phyloP scores from a whole-genome alignment of 2,797 vertebrate species.

The Arrhamphus sclerolepis region DNA sequence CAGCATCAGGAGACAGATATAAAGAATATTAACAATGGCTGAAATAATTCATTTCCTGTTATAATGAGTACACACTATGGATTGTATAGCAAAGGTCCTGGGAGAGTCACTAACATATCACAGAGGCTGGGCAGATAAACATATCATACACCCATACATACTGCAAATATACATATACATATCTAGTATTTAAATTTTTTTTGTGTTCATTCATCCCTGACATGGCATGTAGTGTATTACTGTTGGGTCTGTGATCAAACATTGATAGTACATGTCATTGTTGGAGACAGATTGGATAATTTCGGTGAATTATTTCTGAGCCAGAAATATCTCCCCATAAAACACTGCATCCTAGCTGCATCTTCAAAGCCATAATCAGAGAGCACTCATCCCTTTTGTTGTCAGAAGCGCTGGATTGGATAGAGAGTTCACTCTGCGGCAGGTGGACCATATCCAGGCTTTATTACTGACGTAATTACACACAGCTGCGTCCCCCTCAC shows the following conservation, averaged over 20 bases:
- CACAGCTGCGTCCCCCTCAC: constrained; percentile 77
- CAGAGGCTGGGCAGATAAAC: constrained; percentile 15
- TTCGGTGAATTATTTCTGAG: constrained; percentile 54
- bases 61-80: constrained; percentile 10
- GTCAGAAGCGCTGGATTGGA: constrained; percentile 59
- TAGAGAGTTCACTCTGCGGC: constrained; percentile 73
- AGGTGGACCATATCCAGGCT: constrained; percentile 81
- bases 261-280: constrained; percentile 43
- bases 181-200: constrained; percentile 18
- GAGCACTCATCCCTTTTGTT: constrained; percentile 66
- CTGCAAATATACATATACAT: constrained; percentile 17
- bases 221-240: constrained; percentile 25
- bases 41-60: constrained; percentile 32
- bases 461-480: constrained; percentile 84
- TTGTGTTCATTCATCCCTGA: constrained; percentile 34
- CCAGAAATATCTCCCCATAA: constrained; percentile 65
- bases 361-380: constrained; percentile 71
- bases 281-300: constrained; percentile 66
- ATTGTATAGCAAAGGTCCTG: neutral
- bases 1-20: constrained; percentile 45
- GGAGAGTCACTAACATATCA: constrained; percentile 10
- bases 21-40: constrained; percentile 31
- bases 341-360: constrained; percentile 52
- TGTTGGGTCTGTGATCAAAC: constrained; percentile 31
- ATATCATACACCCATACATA: neutral